Percentiles rank a stretch among this genome's conserved stretches.
phyloP scores from a whole-genome alignment of 2,888 invertebrate species.

The Lathronympha strigana region DNA sequence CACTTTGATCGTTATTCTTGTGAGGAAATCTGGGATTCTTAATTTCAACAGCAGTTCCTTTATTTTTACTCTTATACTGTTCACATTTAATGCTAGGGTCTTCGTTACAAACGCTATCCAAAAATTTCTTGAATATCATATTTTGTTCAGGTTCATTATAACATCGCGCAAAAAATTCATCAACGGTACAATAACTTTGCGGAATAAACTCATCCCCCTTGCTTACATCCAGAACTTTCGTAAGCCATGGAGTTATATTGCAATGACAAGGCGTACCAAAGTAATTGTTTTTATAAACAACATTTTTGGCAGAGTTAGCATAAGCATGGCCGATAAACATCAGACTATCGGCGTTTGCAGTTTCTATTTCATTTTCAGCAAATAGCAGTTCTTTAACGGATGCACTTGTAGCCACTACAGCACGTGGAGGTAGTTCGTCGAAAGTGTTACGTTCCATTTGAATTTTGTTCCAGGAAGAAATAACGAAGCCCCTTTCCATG shows the following conservation, averaged over 20 bases:
- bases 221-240: slow-evolving; percentile 68
- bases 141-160: slow-evolving; percentile 87
- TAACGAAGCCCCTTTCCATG: slow-evolving; percentile 83
- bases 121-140: slow-evolving; percentile 85
- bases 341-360: slow-evolving; percentile 79
- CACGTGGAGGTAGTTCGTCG: slow-evolving; percentile 80
- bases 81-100: slow-evolving; percentile 83
- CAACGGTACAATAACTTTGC: slow-evolving; percentile 86
- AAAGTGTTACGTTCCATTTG: slow-evolving; percentile 87
- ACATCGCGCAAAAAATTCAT: slow-evolving; percentile 84
- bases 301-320: slow-evolving; percentile 66
- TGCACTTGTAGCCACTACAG: slow-evolving; percentile 77
- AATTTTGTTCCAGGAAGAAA: slow-evolving; percentile 87
- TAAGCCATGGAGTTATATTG: slow-evolving; percentile 84
- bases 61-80: slow-evolving; percentile 70
- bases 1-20: slow-evolving; percentile 56
- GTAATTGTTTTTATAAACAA: slow-evolving; percentile 84
- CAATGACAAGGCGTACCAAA: slow-evolving; percentile 87
- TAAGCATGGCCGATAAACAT: slow-evolving; percentile 84
- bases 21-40: slow-evolving; percentile 79
- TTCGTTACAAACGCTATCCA: slow-evolving; percentile 83
- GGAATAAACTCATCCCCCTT: slow-evolving; percentile 70
- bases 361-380: slow-evolving; percentile 75
- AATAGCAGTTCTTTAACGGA: slow-evolving; percentile 85
- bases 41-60: slow-evolving; percentile 63